Evolutionary conservation across 2,113 vertebrate species (phyloP).

Genomic region (Elephas maximus): DNA sequence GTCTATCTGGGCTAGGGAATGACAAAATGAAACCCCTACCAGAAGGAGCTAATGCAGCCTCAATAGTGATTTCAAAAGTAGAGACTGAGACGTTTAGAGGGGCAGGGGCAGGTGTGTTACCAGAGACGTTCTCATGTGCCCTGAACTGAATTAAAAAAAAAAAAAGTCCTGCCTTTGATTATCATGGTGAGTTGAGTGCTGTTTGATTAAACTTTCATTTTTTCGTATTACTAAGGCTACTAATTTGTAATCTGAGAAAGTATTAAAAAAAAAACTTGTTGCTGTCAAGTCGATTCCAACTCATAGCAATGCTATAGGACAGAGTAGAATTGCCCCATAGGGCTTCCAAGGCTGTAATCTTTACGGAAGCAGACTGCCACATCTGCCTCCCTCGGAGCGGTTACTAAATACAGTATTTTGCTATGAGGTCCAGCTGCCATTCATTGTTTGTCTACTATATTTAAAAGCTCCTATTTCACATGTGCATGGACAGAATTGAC

Average conservation of each 20-base stretch:
- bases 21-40: background rate
- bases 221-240: background rate
- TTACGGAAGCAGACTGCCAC: background rate
- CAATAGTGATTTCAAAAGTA: background rate
- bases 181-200: background rate
- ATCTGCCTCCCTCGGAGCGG: background rate
- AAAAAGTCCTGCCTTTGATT: background rate
- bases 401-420: background rate
- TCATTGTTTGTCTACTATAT: fast-evolving
- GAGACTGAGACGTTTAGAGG: background rate
- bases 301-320: background rate
- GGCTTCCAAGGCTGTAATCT: background rate
- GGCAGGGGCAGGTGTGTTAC: fast-evolving
- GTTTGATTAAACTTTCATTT: slow-evolving; percentile 36
- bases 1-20: background rate
- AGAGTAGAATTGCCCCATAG: background rate
- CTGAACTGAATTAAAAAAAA: background rate
- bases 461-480: background rate
- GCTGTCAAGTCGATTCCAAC: background rate
- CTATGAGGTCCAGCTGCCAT: background rate
- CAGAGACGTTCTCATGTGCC: background rate
- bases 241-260: slow-evolving; percentile 10
- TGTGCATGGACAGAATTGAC: background rate
- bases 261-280: background rate
- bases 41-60: background rate